Evolutionary conservation across 2,888 invertebrate genomes (phyloP), one percentile per base, ranked within the genome.

Genomic region (Dromius quadrimaculatus): DNA sequence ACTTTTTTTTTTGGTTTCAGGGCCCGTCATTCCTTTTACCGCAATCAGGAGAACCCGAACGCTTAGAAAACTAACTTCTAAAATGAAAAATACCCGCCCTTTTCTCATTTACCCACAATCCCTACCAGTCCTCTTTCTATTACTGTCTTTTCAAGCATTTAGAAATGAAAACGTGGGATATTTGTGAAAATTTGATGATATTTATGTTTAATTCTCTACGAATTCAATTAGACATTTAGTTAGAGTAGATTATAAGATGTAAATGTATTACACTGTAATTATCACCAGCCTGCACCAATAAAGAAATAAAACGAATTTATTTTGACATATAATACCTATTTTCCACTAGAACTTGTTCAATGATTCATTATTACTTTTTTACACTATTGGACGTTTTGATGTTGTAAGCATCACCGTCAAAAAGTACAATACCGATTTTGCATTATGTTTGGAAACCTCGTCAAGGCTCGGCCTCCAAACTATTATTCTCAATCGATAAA

Each of bases 21-120:
- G 76, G 73, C 22, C 74, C 75, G 17, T 74, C 74, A 15, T 76
- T 73, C 54, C 45, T 75, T 22, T 38, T 75, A 45, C 72, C 74
- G 11, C 75, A 76, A 65, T 66, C 71, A 9, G 50, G 59, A 2
- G 76, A 76, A 65, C 71, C 73, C 17, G 75, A 76, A 36, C 76
- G 73, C 63, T 72, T 70, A 50, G 76, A 76, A 43, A 75, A 76
- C 69, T 76, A 73, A 74, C 45, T 28, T 15, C 28, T n/a, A 32
- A 9, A 59, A 34, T 17, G 17, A 45, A 45, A 8, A 3, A 17
- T 15, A 17, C 17, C 3, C 15, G 23, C 23, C 50, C 50, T 11
- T 1, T 22, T 57, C 8, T 36, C 34, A 6, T 3, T 28, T 28
- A 6, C n/a, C 38, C n/a, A 34, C 34, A 59, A 19, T 11, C 59